Evolutionary conservation across 2,113 vertebrate genomes (phyloP).

Genomic region (Pipra filicauda): DNA sequence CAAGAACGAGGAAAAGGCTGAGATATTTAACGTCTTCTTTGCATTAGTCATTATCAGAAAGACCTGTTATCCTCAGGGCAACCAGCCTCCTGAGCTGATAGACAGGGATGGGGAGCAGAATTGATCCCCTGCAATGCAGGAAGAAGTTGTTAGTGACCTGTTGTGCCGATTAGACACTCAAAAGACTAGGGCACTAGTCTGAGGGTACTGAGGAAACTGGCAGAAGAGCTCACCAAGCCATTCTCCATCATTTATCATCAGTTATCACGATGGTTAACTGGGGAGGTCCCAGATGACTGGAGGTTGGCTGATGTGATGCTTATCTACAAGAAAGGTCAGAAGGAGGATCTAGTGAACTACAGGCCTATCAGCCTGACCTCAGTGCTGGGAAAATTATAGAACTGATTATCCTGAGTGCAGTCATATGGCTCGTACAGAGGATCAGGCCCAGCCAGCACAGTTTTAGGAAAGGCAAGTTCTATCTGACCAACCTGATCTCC

Average conservation of each 20-base stretch:
- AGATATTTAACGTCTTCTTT: not conserved
- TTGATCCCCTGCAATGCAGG: not conserved
- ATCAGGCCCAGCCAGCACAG: not conserved
- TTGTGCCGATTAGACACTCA: not conserved
- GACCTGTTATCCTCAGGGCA: not conserved
- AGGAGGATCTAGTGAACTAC: not conserved
- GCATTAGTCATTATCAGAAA: not conserved
- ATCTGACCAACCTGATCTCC: not conserved
- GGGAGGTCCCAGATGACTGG: not conserved
- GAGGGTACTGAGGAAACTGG: not conserved
- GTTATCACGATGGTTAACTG: not conserved
- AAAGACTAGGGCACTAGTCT: not conserved
- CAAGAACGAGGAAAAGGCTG: not conserved
- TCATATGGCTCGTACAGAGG: rapidly evolving
- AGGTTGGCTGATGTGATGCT: not conserved
- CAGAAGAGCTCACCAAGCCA: not conserved
- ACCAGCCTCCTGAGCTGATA: not conserved
- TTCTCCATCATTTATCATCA: not conserved
- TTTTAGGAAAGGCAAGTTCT: not conserved
- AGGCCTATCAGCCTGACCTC: not conserved
- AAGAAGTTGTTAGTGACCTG: not conserved
- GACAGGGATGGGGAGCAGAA: not conserved
- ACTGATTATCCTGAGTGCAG: not conserved
- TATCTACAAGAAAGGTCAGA: not conserved
- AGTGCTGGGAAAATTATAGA: not conserved